Conservation (phyloP, 2,888 invertebrate genomes). For the Drosophila subsilvestris region DNA sequence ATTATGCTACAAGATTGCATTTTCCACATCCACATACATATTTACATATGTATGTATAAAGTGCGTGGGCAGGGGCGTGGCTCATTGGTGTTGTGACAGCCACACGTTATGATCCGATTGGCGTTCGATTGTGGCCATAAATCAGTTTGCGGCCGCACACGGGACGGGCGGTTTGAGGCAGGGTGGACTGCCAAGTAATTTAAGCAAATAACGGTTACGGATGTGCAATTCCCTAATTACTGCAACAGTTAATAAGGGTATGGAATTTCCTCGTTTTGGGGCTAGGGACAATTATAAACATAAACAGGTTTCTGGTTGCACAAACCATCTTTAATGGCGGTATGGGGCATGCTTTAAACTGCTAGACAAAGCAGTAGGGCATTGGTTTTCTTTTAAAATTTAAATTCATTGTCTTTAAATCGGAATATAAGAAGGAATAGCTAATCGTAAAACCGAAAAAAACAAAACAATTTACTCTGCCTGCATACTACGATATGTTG, state of each 20-base stretch:
- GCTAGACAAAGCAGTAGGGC: no score
- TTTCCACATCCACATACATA: neutral
- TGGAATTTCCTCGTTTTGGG: neutral
- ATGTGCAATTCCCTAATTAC: neutral
- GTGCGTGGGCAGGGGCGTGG: slow-evolving; percentile 52
- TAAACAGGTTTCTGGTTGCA: no score
- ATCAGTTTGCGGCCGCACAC: slow-evolving; percentile 6
- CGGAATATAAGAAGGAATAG: no score
- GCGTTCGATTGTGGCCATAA: slow-evolving; percentile 33
- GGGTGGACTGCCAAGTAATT: slow-evolving; percentile 12
- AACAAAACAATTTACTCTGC: neutral
- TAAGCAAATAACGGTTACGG: neutral
- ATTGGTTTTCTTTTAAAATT: no score
- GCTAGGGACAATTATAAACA: no score
- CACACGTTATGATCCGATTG: slow-evolving; percentile 27
- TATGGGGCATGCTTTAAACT: no score
- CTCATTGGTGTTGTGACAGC: slow-evolving; percentile 45
- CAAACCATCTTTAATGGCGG: no score
- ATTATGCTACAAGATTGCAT: slow-evolving; percentile 24
- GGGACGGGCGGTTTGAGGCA: neutral
- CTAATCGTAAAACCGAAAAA: no score
- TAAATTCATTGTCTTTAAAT: no score
- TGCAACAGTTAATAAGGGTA: neutral
- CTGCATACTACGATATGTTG: neutral
- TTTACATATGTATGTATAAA: neutral